These are phyloP conservation scores for Pseudochirops cupreus DNA, from an alignment of 2,797 vertebrate species.

Conservation along the genomic window DNA sequence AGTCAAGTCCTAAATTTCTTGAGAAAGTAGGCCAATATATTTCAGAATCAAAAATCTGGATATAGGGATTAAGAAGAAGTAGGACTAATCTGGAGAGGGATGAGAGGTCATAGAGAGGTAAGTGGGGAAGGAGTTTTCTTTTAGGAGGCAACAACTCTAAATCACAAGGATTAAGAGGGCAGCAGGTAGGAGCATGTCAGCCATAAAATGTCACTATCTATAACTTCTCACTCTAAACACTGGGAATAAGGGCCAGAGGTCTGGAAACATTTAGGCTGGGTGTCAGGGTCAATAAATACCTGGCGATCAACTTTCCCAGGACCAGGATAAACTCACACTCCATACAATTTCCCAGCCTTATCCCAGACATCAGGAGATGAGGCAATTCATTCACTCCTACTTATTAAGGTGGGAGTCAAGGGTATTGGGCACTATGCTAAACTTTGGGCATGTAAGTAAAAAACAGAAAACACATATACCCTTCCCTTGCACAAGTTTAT, in stretches of 20 bases:
- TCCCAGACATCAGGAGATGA: background rate
- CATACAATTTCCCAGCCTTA: background rate
- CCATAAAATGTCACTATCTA: slow-evolving; percentile 1
- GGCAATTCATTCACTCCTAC: background rate
- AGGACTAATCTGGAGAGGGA: background rate
- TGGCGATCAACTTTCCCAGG: background rate
- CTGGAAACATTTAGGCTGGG: background rate
- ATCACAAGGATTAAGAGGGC: background rate
- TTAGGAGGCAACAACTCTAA: background rate
- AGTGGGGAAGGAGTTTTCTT: background rate
- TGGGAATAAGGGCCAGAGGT: background rate
- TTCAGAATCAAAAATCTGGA: background rate
- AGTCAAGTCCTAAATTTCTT: background rate
- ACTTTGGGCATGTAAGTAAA: background rate
- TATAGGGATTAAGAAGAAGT: background rate
- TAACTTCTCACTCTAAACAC: background rate
- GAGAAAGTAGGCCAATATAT: background rate
- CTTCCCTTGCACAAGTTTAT: background rate
- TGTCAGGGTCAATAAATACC: background rate
- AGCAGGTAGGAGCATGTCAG: slow-evolving; percentile 1
- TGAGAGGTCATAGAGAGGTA: background rate
- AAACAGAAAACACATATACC: background rate
- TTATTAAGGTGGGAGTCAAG: background rate
- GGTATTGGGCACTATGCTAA: background rate
- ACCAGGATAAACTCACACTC: background rate